Conservation (phyloP, 1,140 invertebrate species). For the Parapsyche elsis region DNA sequence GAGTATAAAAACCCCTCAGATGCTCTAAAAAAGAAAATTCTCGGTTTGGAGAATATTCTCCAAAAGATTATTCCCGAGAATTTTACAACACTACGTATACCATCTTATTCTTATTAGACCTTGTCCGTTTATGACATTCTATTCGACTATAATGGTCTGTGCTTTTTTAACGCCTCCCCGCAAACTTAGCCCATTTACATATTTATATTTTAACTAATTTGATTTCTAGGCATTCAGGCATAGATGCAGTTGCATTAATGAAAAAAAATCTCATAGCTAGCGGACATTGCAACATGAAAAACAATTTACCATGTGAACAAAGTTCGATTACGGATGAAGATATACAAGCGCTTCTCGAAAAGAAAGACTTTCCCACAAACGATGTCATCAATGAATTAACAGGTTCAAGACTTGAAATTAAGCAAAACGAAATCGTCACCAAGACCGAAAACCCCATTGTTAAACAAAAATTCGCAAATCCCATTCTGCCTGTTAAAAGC, state of each 20-base stretch:
- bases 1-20: too few species aligned
- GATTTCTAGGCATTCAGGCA: background rate
- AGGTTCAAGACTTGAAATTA: background rate
- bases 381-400: background rate
- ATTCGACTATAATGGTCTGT: too few species aligned
- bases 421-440: background rate
- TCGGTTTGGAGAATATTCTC: too few species aligned
- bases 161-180: too few species aligned
- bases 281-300: conserved; percentile 42
- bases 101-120: too few species aligned
- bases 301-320: conserved; percentile 41
- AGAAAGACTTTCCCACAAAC: background rate
- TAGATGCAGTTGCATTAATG: conserved; percentile 33
- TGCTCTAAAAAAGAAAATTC: too few species aligned
- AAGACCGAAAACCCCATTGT: too few species aligned
- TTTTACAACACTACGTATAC: too few species aligned
- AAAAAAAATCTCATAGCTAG: conserved; percentile 30
- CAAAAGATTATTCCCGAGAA: too few species aligned
- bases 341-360: background rate
- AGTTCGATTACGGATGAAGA: conserved; percentile 24
- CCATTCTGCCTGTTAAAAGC: too few species aligned
- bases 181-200: background rate
- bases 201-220: conserved; percentile 41
- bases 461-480: too few species aligned
- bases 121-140: too few species aligned